Evolutionary conservation across 2,888 invertebrate genomes (phyloP).

Genomic region (Pachydiplax longipennis): DNA sequence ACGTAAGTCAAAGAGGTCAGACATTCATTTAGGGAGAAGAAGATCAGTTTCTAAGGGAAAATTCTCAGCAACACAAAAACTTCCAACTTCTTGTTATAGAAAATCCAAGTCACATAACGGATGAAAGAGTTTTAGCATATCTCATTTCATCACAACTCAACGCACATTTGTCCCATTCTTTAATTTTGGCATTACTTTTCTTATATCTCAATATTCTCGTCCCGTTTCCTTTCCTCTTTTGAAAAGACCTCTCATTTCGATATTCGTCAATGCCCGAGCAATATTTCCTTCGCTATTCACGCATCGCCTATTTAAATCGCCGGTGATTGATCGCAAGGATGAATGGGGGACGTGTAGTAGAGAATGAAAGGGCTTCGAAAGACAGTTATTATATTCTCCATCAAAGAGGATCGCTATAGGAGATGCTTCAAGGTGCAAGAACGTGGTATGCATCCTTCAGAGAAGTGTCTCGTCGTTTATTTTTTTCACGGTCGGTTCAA

Average conservation of each 20-base stretch:
- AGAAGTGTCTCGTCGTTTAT: not conserved
- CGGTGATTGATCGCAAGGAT: not conserved
- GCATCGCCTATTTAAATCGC: constrained; percentile 52
- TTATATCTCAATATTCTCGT: not conserved
- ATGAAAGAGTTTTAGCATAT: too few species aligned
- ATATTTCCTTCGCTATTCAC: not conserved
- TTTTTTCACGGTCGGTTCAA: not conserved
- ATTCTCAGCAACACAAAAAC: too few species aligned
- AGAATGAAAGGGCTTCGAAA: not conserved
- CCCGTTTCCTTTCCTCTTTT: not conserved
- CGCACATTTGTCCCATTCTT: constrained; percentile 8
- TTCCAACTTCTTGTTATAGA: too few species aligned
- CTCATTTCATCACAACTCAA: not conserved
- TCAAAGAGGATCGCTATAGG: not conserved
- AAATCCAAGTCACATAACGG: too few species aligned
- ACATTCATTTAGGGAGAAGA: too few species aligned
- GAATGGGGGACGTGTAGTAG: not conserved
- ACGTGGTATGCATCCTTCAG: not conserved
- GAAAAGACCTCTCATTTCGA: not conserved
- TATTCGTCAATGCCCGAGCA: not conserved
- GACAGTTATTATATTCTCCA: not conserved
- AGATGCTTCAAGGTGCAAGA: not conserved
- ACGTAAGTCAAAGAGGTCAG: too few species aligned
- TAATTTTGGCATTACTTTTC: not conserved
- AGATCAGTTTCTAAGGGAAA: too few species aligned